These are phyloP conservation scores for Eonycteris spelaea DNA, from an alignment of 2,113 vertebrate genomes.

Conservation along the genomic window DNA sequence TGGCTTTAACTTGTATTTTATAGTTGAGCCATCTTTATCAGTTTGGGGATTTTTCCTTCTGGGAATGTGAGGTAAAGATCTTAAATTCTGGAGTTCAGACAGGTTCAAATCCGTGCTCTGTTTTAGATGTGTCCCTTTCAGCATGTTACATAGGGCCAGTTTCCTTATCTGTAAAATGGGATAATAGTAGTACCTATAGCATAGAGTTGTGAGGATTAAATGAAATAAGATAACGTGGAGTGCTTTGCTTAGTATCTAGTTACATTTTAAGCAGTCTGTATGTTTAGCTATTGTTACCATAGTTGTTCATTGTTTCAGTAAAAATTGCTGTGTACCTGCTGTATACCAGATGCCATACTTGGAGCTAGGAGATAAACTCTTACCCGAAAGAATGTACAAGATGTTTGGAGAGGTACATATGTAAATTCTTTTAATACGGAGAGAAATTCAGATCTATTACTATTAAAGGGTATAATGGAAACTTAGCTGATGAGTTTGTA, in stretches of 20 bases:
- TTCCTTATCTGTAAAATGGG: background rate
- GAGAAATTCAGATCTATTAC: background rate
- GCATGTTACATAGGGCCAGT: background rate
- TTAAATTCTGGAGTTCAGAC: background rate
- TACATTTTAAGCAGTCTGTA: background rate
- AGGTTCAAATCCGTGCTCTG: background rate
- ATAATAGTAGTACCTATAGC: background rate
- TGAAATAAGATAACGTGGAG: background rate
- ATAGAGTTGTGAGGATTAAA: background rate
- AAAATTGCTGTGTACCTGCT: background rate
- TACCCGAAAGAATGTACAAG: background rate
- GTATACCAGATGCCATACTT: background rate
- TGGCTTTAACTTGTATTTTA: background rate
- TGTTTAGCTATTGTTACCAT: background rate
- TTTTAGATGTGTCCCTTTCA: background rate
- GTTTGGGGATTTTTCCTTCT: background rate
- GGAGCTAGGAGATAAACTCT: background rate
- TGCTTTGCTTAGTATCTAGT: background rate
- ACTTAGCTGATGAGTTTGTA: background rate
- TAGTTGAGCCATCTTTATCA: background rate
- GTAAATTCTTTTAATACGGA: background rate
- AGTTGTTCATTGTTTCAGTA: background rate
- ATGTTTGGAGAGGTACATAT: background rate
- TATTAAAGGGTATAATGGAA: background rate
- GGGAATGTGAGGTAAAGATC: background rate